These are phyloP conservation scores for Apis dorsata DNA, from an alignment of 1,140 invertebrate genomes.

Conservation along the genomic window DNA sequence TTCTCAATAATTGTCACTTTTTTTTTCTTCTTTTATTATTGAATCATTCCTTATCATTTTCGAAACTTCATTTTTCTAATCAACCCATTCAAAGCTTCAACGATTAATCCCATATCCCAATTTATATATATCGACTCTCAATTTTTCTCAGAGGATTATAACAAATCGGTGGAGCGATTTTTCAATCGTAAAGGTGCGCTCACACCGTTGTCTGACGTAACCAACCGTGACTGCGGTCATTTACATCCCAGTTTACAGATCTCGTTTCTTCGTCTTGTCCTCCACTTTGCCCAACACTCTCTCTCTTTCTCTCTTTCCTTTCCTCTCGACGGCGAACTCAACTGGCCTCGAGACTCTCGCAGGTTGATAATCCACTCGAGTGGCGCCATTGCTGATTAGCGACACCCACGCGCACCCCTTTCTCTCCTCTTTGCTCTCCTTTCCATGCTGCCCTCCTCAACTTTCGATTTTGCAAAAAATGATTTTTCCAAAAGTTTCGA, in stretches of 20 bases:
- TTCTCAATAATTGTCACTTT: too few species aligned
- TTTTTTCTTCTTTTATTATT: too few species aligned
- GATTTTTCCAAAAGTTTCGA: neutral
- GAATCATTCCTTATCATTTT: too few species aligned
- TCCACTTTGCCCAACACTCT: neutral
- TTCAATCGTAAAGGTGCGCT: constrained; percentile 14
- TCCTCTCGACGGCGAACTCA: constrained; percentile 8
- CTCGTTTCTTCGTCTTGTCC: constrained; percentile 28
- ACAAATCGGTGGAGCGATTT: constrained; percentile 23
- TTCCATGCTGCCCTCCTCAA: neutral
- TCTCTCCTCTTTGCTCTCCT: neutral
- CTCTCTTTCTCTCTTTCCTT: neutral
- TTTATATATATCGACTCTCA: neutral
- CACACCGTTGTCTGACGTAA: constrained; percentile 39
- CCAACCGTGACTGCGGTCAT: constrained; percentile 52
- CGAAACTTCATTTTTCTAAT: too few species aligned
- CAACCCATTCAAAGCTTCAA: too few species aligned
- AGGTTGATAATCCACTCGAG: constrained; percentile 56
- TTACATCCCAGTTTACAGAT: constrained; percentile 60
- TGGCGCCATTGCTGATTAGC: constrained; percentile 63
- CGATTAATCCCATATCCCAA: neutral
- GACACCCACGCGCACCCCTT: constrained; percentile 55
- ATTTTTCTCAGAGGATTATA: neutral
- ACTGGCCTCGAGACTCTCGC: constrained; percentile 47
- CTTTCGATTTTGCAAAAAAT: neutral